Evolutionary conservation across 2,797 vertebrate species (phyloP).

Genomic region (Sebastes kiyomatsui): DNA sequence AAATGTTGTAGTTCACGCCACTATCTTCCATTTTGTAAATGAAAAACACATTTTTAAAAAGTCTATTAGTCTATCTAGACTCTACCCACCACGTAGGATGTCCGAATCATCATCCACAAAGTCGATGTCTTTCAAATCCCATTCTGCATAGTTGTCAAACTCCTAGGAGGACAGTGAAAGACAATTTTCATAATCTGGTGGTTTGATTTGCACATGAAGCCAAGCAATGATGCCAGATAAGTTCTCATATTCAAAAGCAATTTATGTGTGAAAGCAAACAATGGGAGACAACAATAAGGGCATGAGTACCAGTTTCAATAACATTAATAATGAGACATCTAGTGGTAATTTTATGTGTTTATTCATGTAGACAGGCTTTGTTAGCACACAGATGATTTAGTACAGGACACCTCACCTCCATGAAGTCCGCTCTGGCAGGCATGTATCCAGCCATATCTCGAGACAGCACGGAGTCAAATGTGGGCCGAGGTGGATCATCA

Average conservation of each 20-base stretch:
- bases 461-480: constrained; percentile 94
- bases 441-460: constrained; percentile 99
- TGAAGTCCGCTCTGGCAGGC: constrained; percentile 97
- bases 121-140: constrained; percentile 99
- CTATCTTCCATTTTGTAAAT: not conserved
- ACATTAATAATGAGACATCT: not conserved
- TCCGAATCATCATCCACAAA: constrained; percentile 99
- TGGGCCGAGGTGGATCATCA: constrained; percentile 95
- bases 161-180: constrained; percentile 81
- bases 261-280: not conserved
- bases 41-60: not conserved
- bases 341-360: not conserved
- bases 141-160: constrained; percentile 99
- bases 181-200: not conserved
- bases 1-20: accelerated
- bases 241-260: not conserved
- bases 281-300: not conserved
- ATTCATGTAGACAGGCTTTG: not conserved
- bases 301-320: constrained; percentile 13
- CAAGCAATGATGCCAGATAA: not conserved
- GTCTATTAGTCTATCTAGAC: not conserved
- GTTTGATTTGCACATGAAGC: not conserved
- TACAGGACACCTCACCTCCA: constrained; percentile 87
- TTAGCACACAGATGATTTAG: not conserved
- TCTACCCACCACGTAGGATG: constrained; percentile 90